A percentile compares a stretch with the other conserved stretches of the same genome.
phyloP scores from a whole-genome alignment of 2,888 invertebrate species.

The Candidula unifasciata region DNA sequence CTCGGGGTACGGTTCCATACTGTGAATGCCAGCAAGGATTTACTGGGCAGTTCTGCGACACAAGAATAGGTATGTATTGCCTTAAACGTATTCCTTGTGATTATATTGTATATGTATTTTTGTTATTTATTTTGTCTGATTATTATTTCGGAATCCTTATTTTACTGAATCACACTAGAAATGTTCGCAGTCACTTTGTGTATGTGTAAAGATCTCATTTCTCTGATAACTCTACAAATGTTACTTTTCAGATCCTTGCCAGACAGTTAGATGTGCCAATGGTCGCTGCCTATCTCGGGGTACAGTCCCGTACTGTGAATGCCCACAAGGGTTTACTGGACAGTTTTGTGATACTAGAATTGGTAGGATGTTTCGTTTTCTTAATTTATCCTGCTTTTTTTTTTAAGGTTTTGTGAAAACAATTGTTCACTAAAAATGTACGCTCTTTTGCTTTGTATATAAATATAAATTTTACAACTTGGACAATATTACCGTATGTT shows the following conservation, averaged over 20 bases:
- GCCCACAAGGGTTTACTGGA: slow-evolving; percentile 16
- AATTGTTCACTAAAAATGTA: no score
- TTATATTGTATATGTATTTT: neutral
- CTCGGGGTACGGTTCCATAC: neutral
- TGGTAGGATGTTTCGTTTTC: neutral
- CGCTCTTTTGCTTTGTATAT: neutral
- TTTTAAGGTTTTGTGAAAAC: no score
- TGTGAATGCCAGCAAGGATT: slow-evolving; percentile 15
- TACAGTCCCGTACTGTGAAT: slow-evolving; percentile 17
- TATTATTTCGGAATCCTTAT: no score
- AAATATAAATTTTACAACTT: neutral
- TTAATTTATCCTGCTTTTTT: no score
- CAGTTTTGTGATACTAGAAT: neutral
- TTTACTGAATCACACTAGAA: no score
- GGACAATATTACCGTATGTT: neutral
- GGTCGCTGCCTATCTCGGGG: neutral
- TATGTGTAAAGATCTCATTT: no score
- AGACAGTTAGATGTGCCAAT: neutral
- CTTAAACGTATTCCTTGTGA: no score
- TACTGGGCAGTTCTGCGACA: slow-evolving; percentile 8
- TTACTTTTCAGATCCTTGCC: slow-evolving; percentile 12
- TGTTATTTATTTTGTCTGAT: no score
- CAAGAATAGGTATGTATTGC: neutral
- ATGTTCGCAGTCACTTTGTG: no score
- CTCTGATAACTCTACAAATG: no score